Conservation (phyloP, 1,140 invertebrate genomes). For the Eurosta solidaginis region DNA sequence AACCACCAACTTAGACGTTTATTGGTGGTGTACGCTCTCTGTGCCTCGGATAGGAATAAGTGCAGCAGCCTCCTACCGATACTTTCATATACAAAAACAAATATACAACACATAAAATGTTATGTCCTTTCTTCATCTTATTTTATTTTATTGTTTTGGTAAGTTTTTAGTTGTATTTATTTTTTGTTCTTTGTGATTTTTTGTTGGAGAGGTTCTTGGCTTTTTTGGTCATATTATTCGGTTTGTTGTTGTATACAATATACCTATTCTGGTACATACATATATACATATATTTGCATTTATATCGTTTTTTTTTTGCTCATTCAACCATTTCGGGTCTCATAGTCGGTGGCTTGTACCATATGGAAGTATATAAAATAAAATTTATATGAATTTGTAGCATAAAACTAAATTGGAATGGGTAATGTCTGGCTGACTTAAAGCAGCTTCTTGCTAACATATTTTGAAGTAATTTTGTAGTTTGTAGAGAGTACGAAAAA, state of each 20-base stretch:
- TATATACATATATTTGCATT: not conserved
- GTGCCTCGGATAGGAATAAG: not conserved
- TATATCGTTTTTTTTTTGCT: not conserved
- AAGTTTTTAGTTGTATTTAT: conserved; percentile 19
- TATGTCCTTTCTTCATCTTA: not conserved
- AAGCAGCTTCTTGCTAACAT: not conserved
- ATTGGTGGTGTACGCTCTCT: not conserved
- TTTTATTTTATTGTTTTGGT: conserved; percentile 4
- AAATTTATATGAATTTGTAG: conserved; percentile 11
- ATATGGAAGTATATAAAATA: conserved; percentile 28
- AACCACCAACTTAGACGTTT: conserved; percentile 10
- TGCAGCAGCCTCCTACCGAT: not conserved
- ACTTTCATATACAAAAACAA: not conserved
- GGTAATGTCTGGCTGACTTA: conserved; percentile 8
- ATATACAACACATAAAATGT: conserved; percentile 1
- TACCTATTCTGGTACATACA: no score
- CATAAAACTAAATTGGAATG: conserved; percentile 24
- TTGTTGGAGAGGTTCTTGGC: conserved; percentile 10
- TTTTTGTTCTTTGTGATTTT: conserved; percentile 20
- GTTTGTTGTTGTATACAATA: conserved; percentile 31
- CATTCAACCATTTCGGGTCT: not conserved
- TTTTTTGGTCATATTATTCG: conserved; percentile 38
- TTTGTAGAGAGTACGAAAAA: not conserved
- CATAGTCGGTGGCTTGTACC: not conserved
- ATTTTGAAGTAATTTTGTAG: not conserved